Evolutionary conservation across 2,797 vertebrate species (phyloP).

Genomic region (Pseudopleuronectes americanus): DNA sequence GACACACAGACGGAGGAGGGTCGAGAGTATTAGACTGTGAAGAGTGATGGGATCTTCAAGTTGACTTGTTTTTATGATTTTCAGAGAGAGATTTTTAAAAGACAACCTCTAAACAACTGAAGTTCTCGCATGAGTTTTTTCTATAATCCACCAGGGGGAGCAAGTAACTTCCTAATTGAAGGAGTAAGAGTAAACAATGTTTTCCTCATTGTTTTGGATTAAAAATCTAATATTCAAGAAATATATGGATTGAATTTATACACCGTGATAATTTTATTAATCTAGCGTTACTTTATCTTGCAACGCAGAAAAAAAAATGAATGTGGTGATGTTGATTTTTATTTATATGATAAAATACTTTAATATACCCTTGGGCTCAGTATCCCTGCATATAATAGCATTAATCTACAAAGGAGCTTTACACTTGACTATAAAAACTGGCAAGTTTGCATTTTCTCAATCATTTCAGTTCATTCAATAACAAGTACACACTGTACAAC

Average conservation of each 20-base stretch:
- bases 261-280: neutral
- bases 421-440: neutral
- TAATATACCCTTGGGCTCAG: neutral
- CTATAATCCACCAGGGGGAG: constrained; percentile 52
- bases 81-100: neutral
- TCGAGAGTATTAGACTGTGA: neutral
- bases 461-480: neutral
- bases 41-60: too few relatives aligned
- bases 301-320: neutral
- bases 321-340: neutral
- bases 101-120: neutral
- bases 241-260: neutral
- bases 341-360: neutral
- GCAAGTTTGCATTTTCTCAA: neutral
- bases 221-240: neutral
- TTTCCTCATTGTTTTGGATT: constrained; percentile 7
- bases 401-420: neutral
- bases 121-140: neutral
- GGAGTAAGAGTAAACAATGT: neutral
- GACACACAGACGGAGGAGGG: constrained; percentile 8
- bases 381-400: neutral
- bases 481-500: neutral
- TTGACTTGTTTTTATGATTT: neutral
- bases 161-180: constrained; percentile 23
- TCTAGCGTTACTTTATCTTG: neutral